Conservation (phyloP, 2,888 invertebrate species). For the Habrosyne pyritoides region DNA sequence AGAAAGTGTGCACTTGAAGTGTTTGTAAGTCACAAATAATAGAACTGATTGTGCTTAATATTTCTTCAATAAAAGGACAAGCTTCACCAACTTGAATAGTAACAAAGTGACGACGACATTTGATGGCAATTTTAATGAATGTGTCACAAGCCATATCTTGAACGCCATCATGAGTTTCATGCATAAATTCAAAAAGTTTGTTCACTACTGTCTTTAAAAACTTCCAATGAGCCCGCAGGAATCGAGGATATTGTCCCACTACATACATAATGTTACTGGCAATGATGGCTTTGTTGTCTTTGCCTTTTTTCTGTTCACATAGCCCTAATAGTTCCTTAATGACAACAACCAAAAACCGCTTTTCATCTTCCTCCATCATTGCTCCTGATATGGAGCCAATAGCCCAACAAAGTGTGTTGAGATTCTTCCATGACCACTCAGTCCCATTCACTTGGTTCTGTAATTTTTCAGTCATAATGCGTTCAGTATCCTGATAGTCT, state of each 20-base stretch:
- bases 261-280: slow-evolving; percentile 99
- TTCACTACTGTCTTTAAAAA: slow-evolving; percentile 99
- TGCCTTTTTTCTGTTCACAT: slow-evolving; percentile 99
- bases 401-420: slow-evolving; percentile 99
- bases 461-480: slow-evolving; percentile 99
- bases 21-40: slow-evolving; percentile 99
- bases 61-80: slow-evolving; percentile 99
- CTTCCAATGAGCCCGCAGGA: slow-evolving; percentile 99
- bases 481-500: slow-evolving; percentile 98
- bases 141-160: slow-evolving; percentile 99
- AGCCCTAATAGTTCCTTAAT: slow-evolving; percentile 98
- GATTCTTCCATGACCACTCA: slow-evolving; percentile 99
- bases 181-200: slow-evolving; percentile 99
- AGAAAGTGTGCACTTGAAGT: slow-evolving; percentile 99
- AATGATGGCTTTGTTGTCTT: slow-evolving; percentile 99
- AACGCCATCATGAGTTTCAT: slow-evolving; percentile 99
- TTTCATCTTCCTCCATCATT: slow-evolving; percentile 99
- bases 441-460: slow-evolving; percentile 99
- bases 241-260: slow-evolving; percentile 99
- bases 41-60: slow-evolving; percentile 96
- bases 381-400: slow-evolving; percentile 99
- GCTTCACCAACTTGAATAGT: slow-evolving; percentile 97
- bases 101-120: slow-evolving; percentile 99
- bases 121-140: slow-evolving; percentile 99
- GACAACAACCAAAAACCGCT: slow-evolving; percentile 98